Base-by-base conservation (phyloP, 2,888 invertebrate species). In the Trissolcus japonicus region DNA sequence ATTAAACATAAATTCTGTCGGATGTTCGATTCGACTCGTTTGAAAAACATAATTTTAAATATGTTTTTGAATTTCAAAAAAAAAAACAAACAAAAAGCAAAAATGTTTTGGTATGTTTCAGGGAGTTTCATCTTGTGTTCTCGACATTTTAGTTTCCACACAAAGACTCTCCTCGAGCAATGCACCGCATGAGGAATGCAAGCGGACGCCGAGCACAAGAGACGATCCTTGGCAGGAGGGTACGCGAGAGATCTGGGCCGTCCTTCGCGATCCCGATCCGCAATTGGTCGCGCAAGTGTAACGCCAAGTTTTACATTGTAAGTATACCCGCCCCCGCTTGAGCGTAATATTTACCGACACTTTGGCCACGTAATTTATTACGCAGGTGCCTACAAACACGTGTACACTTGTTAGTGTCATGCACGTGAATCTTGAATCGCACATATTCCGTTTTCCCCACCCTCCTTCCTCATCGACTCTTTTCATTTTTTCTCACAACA, bases 281-380 rank as follows among this genome's bases (percentile, higher is more conserved):
- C 85, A 85, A 86, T 86, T 86, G 85, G 84, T 84, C 83, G 82
- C 84, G 84, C 85, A 84, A 85, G 82, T 86, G 83, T 86, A 85
- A 83, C 82, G 83, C 80, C 75, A 80, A 83, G 83, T 83, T 84
- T 84, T 83, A 86, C 85, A 86, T 84, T 84, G 85, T 85, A 83
- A 83, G 82, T 80, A 81, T 83, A 82, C 84, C 85, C 85, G 85
- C 86, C 85, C 85, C 83, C 86, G 83, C 84, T 81, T 82, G 79
- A 79, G 83, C 80, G 72, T 68, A 76, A 80, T 76, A 80, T 80
- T 79, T 77, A 73, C 77, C 69, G 74, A 76, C 67, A 67, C 75
- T 73, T 63, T 72, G 62, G 65, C 48, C 54, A 43, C 57, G 60
- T 74, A 71, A 79, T 76, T 79, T 79, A 78, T 76, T 62, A 63